Base-by-base conservation (phyloP, 1,140 invertebrate species). In the Atopsyche davidsoni region DNA sequence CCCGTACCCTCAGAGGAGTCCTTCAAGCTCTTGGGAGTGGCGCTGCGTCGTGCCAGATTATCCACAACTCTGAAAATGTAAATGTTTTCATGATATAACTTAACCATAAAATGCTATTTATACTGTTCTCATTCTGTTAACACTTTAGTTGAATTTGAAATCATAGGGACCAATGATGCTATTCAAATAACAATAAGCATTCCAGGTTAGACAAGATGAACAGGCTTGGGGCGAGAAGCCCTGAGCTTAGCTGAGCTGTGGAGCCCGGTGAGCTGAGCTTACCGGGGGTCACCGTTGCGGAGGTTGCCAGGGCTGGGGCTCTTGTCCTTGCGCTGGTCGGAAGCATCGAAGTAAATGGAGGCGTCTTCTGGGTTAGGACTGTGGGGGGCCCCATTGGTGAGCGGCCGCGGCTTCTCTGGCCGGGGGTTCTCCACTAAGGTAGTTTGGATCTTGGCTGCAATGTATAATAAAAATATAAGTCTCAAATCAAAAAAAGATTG, bases 261-360 rank as follows among this genome's bases (percentile, higher is more conserved):
- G 47, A 39, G 28, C 38, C 25, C 18, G 38, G 46, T 4, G 36
- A 39, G 11, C 60, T 59, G 36, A 38, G 59, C 58, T n/a, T n/a
- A n/a, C n/a, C n/a, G n/a, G n/a, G n/a, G n/a, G n/a, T n/a, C n/a
- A n/a, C n/a, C n/a, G n/a, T 51, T 60, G 60, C n/a, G n/a, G n/a
- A n/a, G n/a, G n/a, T n/a, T n/a, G n/a, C n/a, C n/a, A 39, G 63
- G 64, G 24, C 57, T 58, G 39, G 46, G 50, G 35, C 51, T 64
- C 11, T 65, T 67, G 21, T 55, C 48, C 21, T 57, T 49, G 57
- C 42, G 48, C 22, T 50, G 69, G 24, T 82, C 79, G 2, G 76
- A 78, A 11, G 79, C 78, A 63, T 83, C 80, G 59, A 79, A 81
- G 62, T 82, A 82, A 11, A 82, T 62, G 9, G 79, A 81, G 0